A percentile compares a stretch with the other conserved stretches of the same genome.
These are phyloP conservation scores for Catotricha subobsoleta DNA, from an alignment of 2,888 invertebrate genomes.

Conservation along the genomic window DNA sequence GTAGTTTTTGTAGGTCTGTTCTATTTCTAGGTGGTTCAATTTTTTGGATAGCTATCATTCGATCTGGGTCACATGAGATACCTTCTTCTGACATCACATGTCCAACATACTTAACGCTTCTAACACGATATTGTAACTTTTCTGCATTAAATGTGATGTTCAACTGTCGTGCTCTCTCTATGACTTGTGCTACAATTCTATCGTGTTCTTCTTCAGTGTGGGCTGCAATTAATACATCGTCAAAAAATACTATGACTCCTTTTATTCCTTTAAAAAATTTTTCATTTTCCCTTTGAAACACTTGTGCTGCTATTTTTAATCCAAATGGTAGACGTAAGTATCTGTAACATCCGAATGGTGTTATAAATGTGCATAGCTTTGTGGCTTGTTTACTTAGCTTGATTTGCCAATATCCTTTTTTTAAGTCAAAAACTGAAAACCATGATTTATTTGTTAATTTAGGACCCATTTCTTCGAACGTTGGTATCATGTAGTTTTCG, in stretches of 20 bases:
- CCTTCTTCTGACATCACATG: constrained; percentile 9
- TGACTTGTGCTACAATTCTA: constrained; percentile 13
- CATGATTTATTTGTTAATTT: neutral
- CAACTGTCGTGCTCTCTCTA: constrained; percentile 14
- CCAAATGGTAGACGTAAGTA: constrained; percentile 9
- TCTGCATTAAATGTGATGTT: constrained; percentile 18
- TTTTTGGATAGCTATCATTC: neutral
- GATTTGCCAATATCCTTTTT: constrained; percentile 8
- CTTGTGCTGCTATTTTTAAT: constrained; percentile 7
- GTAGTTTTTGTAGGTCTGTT: constrained; percentile 14
- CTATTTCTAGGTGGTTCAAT: constrained; percentile 13
- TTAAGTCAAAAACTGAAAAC: constrained; percentile 6
- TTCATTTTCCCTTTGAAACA: constrained; percentile 10
- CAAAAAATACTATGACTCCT: constrained; percentile 18
- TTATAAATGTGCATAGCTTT: constrained; percentile 12
- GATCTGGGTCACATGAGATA: constrained; percentile 13
- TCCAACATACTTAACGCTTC: constrained; percentile 17
- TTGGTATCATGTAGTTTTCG: neutral
- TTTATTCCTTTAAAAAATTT: constrained; percentile 13
- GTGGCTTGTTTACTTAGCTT: constrained; percentile 7
- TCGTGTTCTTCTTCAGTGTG: constrained; percentile 13
- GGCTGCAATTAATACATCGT: constrained; percentile 15
- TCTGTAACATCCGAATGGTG: constrained; percentile 9
- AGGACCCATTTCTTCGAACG: neutral
- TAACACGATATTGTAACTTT: constrained; percentile 16